phyloP scores from a whole-genome alignment of 2,888 invertebrate genomes.

The Nomada hirtipes region DNA sequence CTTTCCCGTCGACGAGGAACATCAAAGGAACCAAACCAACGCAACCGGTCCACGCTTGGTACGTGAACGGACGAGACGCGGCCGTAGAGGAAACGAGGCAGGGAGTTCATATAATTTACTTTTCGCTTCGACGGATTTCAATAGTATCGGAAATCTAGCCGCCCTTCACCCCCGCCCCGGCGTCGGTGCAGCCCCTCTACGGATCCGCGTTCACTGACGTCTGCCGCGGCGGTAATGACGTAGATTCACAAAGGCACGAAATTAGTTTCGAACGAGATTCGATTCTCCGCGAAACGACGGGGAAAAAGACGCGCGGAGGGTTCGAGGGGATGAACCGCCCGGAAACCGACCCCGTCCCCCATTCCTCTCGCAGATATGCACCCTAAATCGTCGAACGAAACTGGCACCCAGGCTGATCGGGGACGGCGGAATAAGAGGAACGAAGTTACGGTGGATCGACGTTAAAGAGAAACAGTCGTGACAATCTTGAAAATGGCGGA shows the following conservation, averaged over 20 bases:
- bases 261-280: slow-evolving; percentile 82
- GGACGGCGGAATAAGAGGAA: slow-evolving; percentile 52
- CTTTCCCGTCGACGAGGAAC: slow-evolving; percentile 70
- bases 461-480: slow-evolving; percentile 60
- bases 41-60: neutral
- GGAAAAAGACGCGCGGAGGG: slow-evolving; percentile 56
- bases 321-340: slow-evolving; percentile 23
- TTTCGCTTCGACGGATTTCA: slow-evolving; percentile 82
- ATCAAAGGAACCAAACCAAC: slow-evolving; percentile 75
- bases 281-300: slow-evolving; percentile 72
- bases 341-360: slow-evolving; percentile 30
- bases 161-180: slow-evolving; percentile 46
- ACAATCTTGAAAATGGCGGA: slow-evolving; percentile 17
- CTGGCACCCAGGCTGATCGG: slow-evolving; percentile 42
- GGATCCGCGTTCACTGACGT: slow-evolving; percentile 55
- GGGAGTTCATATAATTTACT: slow-evolving; percentile 82
- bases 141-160: slow-evolving; percentile 82
- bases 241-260: slow-evolving; percentile 80
- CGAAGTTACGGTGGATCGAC: slow-evolving; percentile 58
- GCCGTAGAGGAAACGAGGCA: slow-evolving; percentile 6
- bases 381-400: slow-evolving; percentile 36
- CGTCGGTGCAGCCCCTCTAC: slow-evolving; percentile 29
- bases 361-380: slow-evolving; percentile 17
- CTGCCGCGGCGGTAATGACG: slow-evolving; percentile 70
- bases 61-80: slow-evolving; percentile 1